These are phyloP conservation scores for Noctuana brunneofusca DNA, from an alignment of 2,888 invertebrate species.

Conservation along the genomic window DNA sequence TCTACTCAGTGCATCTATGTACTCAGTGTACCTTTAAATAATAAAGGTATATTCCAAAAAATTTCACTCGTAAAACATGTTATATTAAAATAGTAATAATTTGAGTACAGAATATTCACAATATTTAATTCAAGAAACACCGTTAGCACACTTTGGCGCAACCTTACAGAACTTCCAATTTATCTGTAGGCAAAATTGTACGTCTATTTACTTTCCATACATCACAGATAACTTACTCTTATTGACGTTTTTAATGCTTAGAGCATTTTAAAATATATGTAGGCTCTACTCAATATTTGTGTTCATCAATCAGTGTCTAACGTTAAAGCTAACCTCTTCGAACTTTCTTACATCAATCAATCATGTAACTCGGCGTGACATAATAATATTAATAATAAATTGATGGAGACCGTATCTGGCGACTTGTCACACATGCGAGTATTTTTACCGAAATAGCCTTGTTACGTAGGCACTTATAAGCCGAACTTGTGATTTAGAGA, in stretches of 20 bases:
- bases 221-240: slow-evolving; percentile 1
- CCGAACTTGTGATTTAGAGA: background rate
- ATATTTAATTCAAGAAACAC: too few relatives aligned
- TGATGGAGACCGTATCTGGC: slow-evolving; percentile 24
- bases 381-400: slow-evolving; percentile 32
- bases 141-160: background rate
- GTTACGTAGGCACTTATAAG: background rate
- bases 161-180: background rate
- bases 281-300: slow-evolving; percentile 13
- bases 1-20: too few relatives aligned
- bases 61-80: too few relatives aligned
- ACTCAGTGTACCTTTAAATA: too few relatives aligned
- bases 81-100: too few relatives aligned
- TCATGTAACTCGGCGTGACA: slow-evolving; percentile 28
- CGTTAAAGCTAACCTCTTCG: slow-evolving; percentile 26
- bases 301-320: slow-evolving; percentile 32
- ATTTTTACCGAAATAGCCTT: slow-evolving; percentile 19
- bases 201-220: background rate
- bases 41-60: too few relatives aligned
- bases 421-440: slow-evolving; percentile 15
- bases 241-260: slow-evolving; percentile 11
- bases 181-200: background rate
- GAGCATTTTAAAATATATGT: slow-evolving; percentile 7
- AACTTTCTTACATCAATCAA: slow-evolving; percentile 30
- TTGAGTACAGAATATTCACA: too few relatives aligned